Evolutionary conservation across 2,113 vertebrate genomes (phyloP).

Genomic region (Scortum barcoo): DNA sequence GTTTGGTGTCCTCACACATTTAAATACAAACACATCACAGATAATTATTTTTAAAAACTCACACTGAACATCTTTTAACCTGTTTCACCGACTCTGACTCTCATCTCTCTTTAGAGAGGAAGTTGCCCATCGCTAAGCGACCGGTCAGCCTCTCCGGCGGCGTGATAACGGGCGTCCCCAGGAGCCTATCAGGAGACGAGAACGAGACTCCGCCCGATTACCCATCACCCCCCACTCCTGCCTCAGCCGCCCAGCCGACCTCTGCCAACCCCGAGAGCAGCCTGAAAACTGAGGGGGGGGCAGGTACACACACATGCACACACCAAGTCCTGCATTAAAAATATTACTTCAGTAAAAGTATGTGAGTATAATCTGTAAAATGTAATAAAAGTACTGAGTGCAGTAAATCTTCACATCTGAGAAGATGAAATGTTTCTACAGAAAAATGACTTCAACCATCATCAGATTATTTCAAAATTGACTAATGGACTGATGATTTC

Average conservation of each 20-base stretch:
- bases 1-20: no score
- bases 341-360: neutral
- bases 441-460: no score
- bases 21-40: no score
- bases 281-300: conserved; percentile 83
- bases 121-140: conserved; percentile 87
- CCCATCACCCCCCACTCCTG: conserved; percentile 86
- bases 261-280: conserved; percentile 83
- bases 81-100: neutral
- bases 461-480: no score
- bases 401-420: no score
- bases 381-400: no score
- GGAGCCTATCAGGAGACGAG: conserved; percentile 88
- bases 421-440: no score
- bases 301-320: conserved; percentile 46
- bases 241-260: conserved; percentile 84
- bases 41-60: no score
- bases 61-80: no score
- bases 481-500: no score
- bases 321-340: no score
- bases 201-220: conserved; percentile 88
- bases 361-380: no score
- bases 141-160: conserved; percentile 85
- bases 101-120: conserved; percentile 86
- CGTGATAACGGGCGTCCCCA: conserved; percentile 85